Evolutionary conservation across 2,113 vertebrate species (phyloP).

Genomic region (Melanotaenia duboulayi): DNA sequence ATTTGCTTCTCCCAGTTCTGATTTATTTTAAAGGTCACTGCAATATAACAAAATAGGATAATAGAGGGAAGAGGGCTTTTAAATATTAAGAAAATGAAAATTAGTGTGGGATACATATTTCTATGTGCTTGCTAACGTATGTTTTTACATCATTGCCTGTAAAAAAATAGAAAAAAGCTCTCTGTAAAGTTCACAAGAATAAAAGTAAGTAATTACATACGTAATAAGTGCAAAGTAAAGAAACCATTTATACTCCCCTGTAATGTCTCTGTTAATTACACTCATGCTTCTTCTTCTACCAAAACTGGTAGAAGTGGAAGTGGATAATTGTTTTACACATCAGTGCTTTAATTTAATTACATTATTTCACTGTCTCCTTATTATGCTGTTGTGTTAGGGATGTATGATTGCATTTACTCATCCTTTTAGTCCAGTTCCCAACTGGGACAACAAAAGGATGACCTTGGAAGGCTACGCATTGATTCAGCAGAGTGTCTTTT

Average conservation of each 20-base stretch:
- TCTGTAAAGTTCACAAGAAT: neutral
- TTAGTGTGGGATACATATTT: neutral
- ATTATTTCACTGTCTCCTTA: slow-evolving; percentile 54
- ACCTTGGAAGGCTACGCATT: slow-evolving; percentile 42
- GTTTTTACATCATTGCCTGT: neutral
- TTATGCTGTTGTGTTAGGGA: slow-evolving; percentile 46
- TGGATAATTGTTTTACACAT: slow-evolving; percentile 63
- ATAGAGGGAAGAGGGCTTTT: neutral
- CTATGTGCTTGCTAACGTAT: neutral
- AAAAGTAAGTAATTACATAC: slow-evolving; percentile 11
- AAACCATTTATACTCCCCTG: slow-evolving; percentile 8
- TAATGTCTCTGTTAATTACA: slow-evolving; percentile 57
- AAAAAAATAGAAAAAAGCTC: neutral
- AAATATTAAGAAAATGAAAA: too few relatives aligned
- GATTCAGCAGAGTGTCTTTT: neutral
- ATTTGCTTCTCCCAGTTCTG: neutral
- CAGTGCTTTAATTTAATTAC: slow-evolving; percentile 67
- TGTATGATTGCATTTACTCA: slow-evolving; percentile 43
- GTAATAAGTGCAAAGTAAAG: neutral
- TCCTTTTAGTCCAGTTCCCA: slow-evolving; percentile 25
- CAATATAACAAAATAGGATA: neutral
- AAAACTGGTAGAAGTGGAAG: too few relatives aligned
- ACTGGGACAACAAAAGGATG: slow-evolving; percentile 30
- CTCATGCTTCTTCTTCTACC: slow-evolving; percentile 32
- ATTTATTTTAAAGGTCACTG: neutral